Evolutionary conservation across 2,113 vertebrate genomes (phyloP), one percentile per base, ranked within the genome.

Genomic region (Urocynchramus pylzowi): DNA sequence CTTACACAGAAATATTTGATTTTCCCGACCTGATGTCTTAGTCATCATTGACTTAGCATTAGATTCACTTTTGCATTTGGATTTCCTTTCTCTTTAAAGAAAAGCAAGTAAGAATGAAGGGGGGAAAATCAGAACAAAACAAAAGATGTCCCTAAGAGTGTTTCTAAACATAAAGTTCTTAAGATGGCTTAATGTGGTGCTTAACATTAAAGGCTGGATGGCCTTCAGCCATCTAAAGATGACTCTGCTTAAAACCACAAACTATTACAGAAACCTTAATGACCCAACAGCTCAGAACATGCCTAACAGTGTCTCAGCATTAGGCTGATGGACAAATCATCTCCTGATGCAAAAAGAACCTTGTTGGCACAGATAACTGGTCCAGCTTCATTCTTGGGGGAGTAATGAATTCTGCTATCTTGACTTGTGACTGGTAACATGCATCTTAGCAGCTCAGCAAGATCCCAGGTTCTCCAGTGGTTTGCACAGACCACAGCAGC

Each of bases 131-230:
- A 45, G 20, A 87, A 41, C 53, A 73, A 91, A 93, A 24, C 54
- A n/a, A 52, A 73, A 41, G 8, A 20, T 73, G 27, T 68, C 26
- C 39, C 5, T 79, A 16, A 47, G 69, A 89, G 24, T 47, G 10
- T 87, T 93, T 77, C 54, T 92, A 64, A 90, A 90, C 54, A 39
- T 74, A 20, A 90, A 82, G 41, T 91, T 92, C 52, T 84, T 94
- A 52, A 89, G 95, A 75, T 68, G 64, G 41, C 39, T 86, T 50
- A 61, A 5, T 53, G 31, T 78, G 88, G 61, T 77, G 45, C 57
- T 65, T 92, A 87, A 90, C 60, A 60, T 87, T 75, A 64, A 75
- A 94, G 60, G 44, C 69, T 89, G 61, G 41, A 68, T 44, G 39
- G 60, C 80, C 56, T 91, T 91, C 76, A 87, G 73, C 60, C 77